phyloP scores from a whole-genome alignment of 2,888 invertebrate species.

The Trichopria drosophilae region DNA sequence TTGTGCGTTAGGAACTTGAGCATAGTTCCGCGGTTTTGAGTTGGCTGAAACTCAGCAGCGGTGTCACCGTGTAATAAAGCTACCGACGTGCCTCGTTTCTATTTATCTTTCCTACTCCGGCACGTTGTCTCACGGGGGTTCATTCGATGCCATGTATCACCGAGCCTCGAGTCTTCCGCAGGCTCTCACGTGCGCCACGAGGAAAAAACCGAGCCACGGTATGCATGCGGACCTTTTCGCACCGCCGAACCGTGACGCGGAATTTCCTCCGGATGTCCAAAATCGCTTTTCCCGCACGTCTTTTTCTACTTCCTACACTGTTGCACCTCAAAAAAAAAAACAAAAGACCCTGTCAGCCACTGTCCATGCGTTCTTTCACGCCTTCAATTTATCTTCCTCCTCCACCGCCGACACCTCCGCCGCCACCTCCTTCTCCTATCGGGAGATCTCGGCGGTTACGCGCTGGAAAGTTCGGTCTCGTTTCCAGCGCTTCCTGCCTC shows the following conservation, averaged over 20 bases:
- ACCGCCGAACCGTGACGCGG: not conserved
- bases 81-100: conserved; percentile 6
- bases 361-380: too few species aligned
- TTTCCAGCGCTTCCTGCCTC: too few species aligned
- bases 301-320: too few species aligned
- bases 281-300: too few species aligned
- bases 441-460: too few species aligned
- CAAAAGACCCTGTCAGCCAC: too few species aligned
- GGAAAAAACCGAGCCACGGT: not conserved
- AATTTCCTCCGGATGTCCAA: not conserved
- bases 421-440: too few species aligned
- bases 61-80: conserved; percentile 12
- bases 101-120: not conserved
- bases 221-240: not conserved
- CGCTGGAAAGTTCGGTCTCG: too few species aligned
- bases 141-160: conserved; percentile 21
- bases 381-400: too few species aligned
- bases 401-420: too few species aligned
- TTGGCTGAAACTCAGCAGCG: conserved; percentile 28
- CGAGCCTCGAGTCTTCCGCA: not conserved
- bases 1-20: conserved; percentile 85
- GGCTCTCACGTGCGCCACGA: not conserved
- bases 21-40: conserved; percentile 65
- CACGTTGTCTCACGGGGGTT: conserved; percentile 12
- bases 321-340: too few species aligned